Base-by-base conservation (phyloP, 2,113 vertebrate genomes). In the Hemiprocne comata region DNA sequence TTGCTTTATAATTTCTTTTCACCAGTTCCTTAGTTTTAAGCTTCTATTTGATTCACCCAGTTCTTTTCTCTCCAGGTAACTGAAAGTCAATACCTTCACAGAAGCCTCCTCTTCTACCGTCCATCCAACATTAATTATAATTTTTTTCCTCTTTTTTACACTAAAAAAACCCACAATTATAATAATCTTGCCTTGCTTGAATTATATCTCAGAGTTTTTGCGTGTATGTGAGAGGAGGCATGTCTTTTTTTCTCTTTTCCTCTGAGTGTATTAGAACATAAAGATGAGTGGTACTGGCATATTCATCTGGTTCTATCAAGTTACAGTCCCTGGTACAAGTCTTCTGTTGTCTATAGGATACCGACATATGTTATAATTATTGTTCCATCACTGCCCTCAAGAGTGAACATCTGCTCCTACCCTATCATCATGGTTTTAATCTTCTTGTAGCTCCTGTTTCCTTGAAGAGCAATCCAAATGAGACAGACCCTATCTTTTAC, bases 381-480 rank as follows among this genome's bases (percentile, higher is more conserved):
- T 85, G 93, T 91, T 93, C 77, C 78, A 80, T 90, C 89, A 55
- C 74, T 94, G 78, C 51, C 87, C 81, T 93, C 74, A 85, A 94
- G 93, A 96, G 71, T 55, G 81, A 95, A 83, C 85, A 93, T 94
- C 84, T 95, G 91, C 77, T 97, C 40, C 78, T 87, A 85, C 19
- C 28, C 44, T 58, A 34, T 73, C 66, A 76, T 76, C 62, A 66
- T 50, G 66, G 40, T 87, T 91, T 85, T 85, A 87, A 95, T 95
- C 54, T 83, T 73, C 85, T 75, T 55, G 61, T 66, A 95, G 66
- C 77, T 95, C 78, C 78, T 64, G 40, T 90, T 95, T 93, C 55
- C 87, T 94, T 94, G 71, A 96, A 91, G 60, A 91, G 31, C 20
- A 73, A 70, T 76, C 71, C 62, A 91, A 95, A 91, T 42, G 29